Evolutionary conservation across 2,888 invertebrate genomes (phyloP).

Genomic region (Brachycybe producta): DNA sequence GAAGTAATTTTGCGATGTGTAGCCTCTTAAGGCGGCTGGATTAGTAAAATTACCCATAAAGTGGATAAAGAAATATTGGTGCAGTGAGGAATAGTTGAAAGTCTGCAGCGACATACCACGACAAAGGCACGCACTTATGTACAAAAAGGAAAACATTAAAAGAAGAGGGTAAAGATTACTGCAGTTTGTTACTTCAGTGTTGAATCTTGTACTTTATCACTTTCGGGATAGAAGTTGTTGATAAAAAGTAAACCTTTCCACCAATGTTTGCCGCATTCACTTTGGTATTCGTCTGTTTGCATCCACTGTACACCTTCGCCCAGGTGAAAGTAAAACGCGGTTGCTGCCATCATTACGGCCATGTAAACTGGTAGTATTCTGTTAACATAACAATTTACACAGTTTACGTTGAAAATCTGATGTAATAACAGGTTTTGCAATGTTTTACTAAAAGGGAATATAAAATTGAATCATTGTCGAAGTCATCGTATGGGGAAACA

Average conservation of each 20-base stretch:
- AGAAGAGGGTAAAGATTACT: too few relatives aligned
- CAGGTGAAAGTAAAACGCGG: constrained; percentile 1
- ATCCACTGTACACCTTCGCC: constrained; percentile 12
- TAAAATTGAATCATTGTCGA: too few relatives aligned
- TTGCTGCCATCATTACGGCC: constrained; percentile 4
- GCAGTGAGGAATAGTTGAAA: constrained; percentile 14
- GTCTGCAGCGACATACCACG: constrained; percentile 13
- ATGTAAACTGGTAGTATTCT: constrained; percentile 7
- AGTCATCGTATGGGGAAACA: too few relatives aligned
- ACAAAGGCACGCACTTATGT: constrained; percentile 11
- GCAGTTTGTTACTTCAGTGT: too few relatives aligned
- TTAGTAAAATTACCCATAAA: constrained; percentile 8
- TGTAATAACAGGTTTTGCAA: not conserved
- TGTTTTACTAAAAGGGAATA: not conserved
- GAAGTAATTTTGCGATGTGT: too few relatives aligned
- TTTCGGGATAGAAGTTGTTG: constrained; percentile 12
- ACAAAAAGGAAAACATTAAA: too few relatives aligned
- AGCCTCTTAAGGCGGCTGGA: too few relatives aligned
- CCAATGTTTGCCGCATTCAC: constrained; percentile 3
- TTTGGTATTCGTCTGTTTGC: not conserved
- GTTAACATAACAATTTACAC: not conserved
- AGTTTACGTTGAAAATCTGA: too few relatives aligned
- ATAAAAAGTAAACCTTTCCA: constrained; percentile 14
- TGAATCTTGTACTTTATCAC: too few relatives aligned
- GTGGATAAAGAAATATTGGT: constrained; percentile 9